These are phyloP conservation scores for Neoniphon sammara DNA, from an alignment of 2,797 vertebrate genomes.

Conservation along the genomic window DNA sequence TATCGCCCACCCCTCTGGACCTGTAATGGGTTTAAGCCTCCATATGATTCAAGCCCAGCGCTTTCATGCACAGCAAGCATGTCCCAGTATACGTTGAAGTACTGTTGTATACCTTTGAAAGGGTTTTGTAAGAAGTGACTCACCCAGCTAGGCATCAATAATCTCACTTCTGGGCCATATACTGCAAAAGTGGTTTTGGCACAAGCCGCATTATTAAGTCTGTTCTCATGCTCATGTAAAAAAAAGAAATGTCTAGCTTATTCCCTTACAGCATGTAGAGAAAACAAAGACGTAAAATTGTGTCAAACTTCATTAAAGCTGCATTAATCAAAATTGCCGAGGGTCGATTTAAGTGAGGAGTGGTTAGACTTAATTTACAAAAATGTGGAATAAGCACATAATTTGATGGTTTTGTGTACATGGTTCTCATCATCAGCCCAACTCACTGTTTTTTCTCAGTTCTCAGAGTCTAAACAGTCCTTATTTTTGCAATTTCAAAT, in stretches of 20 bases:
- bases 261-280: conserved; percentile 57
- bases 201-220: conserved; percentile 61
- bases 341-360: too few species aligned
- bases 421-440: too few species aligned
- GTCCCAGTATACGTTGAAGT: conserved; percentile 74
- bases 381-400: too few species aligned
- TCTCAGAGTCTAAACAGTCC: too few species aligned
- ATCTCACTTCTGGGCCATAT: conserved; percentile 43
- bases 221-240: conserved; percentile 63
- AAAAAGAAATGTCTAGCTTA: conserved; percentile 43
- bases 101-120: conserved; percentile 44
- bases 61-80: conserved; percentile 83
- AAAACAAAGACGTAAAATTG: conserved; percentile 70
- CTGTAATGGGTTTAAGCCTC: conserved; percentile 87
- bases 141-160: conserved; percentile 28
- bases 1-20: conserved; percentile 85
- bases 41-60: conserved; percentile 80
- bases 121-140: conserved; percentile 53
- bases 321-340: too few species aligned
- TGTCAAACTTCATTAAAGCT: conserved; percentile 28
- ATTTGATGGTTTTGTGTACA: too few species aligned
- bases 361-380: too few species aligned
- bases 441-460: too few species aligned
- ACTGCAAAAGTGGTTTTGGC: conserved; percentile 60
- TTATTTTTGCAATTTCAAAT: too few species aligned